Evolutionary conservation across 2,797 vertebrate genomes (phyloP), one percentile per base, ranked within the genome.

Genomic region (Myotis pilosus): DNA sequence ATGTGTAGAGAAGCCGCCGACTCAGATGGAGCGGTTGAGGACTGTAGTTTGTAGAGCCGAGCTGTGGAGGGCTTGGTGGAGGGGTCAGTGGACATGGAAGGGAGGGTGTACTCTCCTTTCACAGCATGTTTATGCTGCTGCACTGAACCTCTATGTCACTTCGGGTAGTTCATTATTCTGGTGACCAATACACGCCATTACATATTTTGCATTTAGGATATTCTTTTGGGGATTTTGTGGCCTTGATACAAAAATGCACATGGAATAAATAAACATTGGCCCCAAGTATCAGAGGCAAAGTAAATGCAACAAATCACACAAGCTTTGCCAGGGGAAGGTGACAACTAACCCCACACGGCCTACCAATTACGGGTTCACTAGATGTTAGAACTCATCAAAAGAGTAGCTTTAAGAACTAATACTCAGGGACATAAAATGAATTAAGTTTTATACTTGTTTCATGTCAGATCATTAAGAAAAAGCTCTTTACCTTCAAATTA

Each of bases 401-500:
- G 53, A 75, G 71, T 64, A 90, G 13, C 2, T 57, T 90, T 55
- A 68, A 74, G 28, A 91, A 62, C 49, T 62, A 89, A 38, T 44
- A 94, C 30, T 41, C 17, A 55, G 3, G 5, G 38, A 41, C 87
- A 89, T 41, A 89, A 94, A 90, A 91, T 92, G 36, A 10, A 69
- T 36, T 30, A 15, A 74, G 22, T 80, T 94, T 95, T 91, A 55
- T 94, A 19, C 38, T 41, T 44, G 20, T 53, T 81, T 55, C 41
- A 92, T 55, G 33, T 3, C 11, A 84, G 36, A 41, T 57, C 28
- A 71, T 87, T 87, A 33, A 83, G 33, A 74, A 92, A 89, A 89
- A 71, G 38, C 38, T 93, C 20, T 66, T 91, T 80, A 68, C 17
- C 44, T 92, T 94, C 38, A 82, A 96, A 69, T 94, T 83, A 94